A percentile compares a stretch with the other conserved stretches of the same genome.
Evolutionary conservation across 2,113 vertebrate genomes (phyloP).

Genomic region (Eclectus roratus): DNA sequence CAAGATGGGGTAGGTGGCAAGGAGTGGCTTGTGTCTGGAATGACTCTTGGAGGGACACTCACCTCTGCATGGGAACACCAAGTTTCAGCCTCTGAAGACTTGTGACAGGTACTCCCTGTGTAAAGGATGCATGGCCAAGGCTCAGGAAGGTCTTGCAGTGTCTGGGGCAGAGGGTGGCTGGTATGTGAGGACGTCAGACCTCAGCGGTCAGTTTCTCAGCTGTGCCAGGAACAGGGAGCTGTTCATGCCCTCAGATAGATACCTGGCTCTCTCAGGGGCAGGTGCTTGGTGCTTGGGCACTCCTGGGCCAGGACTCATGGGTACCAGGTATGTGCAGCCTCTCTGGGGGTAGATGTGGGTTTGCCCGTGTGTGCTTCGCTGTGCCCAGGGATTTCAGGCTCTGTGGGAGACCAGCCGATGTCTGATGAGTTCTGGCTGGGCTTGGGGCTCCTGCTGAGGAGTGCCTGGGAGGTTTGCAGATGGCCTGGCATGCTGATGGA

Average conservation of each 20-base stretch:
- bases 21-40: background rate
- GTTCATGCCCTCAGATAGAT: background rate
- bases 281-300: background rate
- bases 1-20: background rate
- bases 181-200: background rate
- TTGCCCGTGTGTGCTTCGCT: accelerated
- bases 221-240: background rate
- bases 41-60: background rate
- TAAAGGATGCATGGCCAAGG: background rate
- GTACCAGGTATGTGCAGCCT: background rate
- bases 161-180: background rate
- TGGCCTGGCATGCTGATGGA: background rate
- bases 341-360: background rate
- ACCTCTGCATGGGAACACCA: background rate
- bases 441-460: background rate
- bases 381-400: background rate
- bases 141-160: background rate
- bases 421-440: background rate
- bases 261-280: background rate
- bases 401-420: accelerated
- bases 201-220: background rate
- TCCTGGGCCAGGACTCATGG: background rate
- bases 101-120: background rate
- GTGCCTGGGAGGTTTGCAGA: background rate
- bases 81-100: background rate